Base-by-base conservation (phyloP, 2,797 vertebrate genomes). In the Sparus aurata region DNA sequence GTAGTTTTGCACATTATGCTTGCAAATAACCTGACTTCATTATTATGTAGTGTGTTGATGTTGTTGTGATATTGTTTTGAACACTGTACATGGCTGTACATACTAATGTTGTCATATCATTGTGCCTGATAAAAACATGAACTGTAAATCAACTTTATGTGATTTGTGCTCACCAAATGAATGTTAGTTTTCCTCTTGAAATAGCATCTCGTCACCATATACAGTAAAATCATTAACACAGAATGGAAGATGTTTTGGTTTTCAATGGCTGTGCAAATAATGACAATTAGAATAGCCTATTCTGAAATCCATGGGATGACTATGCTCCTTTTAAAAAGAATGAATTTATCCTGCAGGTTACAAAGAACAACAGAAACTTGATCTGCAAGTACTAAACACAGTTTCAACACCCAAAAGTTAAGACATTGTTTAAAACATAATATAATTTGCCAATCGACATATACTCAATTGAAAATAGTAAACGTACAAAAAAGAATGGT, bases 21-120 rank as follows among this genome's bases (percentile, higher is more conserved):
- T 86, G 41, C 30, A 65, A 77, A 70, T 73, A 9, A 43, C 22
- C 38, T 55, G 30, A 46, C 23, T 6, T 27, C 43, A 62, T 71
- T 17, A 72, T 7, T 34, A 61, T 77, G 12, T 66, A 50, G 13
- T 68, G 13, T 75, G 78, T 66, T 58, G 25, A 55, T 43, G 34
- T 41, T 75, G 3, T 61, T 76, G 46, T 74, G 20, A 55, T 27
- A 60, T 72, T 76, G 27, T 63, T 23, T 47, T 85, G 34, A 76
- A 66, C 68, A 84, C 79, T 92, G 82, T 90, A 89, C 43, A 86
- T 87, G 41, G 22, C 62, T 93, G 79, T 92, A 83, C 12, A 91
- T 90, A 91, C 59, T 86, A 58, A 38, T 68, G 23, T 59, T 76
- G 18, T 41, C 76, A 65, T 20, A 61, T 53, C 6, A 63, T 58